Percentiles rank a stretch among this genome's conserved stretches.
These are phyloP conservation scores for Zelleria hepariella DNA, from an alignment of 2,888 invertebrate species.

Conservation along the genomic window DNA sequence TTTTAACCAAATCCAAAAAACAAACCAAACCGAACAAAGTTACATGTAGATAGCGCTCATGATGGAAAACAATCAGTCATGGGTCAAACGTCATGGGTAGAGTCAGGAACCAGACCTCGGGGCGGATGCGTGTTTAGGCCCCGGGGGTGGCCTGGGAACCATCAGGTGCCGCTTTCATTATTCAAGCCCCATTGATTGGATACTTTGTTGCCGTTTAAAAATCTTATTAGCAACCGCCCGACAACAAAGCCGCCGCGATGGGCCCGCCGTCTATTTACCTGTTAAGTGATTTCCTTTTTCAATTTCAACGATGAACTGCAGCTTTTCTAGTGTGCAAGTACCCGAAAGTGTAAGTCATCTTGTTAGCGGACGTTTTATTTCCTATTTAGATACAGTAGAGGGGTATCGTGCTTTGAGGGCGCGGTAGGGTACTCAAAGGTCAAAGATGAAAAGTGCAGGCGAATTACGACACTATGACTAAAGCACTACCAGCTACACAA, in stretches of 20 bases:
- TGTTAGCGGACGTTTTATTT: slow-evolving; percentile 59
- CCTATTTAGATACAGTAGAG: slow-evolving; percentile 14
- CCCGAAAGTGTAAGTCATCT: slow-evolving; percentile 64
- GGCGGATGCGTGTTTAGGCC: slow-evolving; percentile 50
- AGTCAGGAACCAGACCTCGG: slow-evolving; percentile 32
- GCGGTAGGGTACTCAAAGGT: too few species aligned
- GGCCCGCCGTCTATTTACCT: slow-evolving; percentile 56
- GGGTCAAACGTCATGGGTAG: too few species aligned
- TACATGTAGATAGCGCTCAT: too few species aligned
- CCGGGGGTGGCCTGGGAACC: slow-evolving; percentile 59
- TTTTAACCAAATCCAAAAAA: too few species aligned
- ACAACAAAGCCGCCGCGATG: slow-evolving; percentile 50
- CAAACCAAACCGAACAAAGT: too few species aligned
- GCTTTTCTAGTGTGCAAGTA: slow-evolving; percentile 36
- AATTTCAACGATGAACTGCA: slow-evolving; percentile 64
- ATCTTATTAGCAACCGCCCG: slow-evolving; percentile 67
- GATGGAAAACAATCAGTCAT: too few species aligned
- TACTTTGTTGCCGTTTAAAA: slow-evolving; percentile 72
- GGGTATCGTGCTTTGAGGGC: neutral
- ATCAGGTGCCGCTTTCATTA: slow-evolving; percentile 70
- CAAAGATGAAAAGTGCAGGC: too few species aligned
- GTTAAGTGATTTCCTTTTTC: slow-evolving; percentile 69
- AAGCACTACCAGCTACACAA: too few species aligned
- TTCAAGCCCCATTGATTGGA: slow-evolving; percentile 71
- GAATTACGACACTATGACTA: too few species aligned